Conservation (phyloP, 2,113 vertebrate species). For the Dolichallabes microphthalmus region DNA sequence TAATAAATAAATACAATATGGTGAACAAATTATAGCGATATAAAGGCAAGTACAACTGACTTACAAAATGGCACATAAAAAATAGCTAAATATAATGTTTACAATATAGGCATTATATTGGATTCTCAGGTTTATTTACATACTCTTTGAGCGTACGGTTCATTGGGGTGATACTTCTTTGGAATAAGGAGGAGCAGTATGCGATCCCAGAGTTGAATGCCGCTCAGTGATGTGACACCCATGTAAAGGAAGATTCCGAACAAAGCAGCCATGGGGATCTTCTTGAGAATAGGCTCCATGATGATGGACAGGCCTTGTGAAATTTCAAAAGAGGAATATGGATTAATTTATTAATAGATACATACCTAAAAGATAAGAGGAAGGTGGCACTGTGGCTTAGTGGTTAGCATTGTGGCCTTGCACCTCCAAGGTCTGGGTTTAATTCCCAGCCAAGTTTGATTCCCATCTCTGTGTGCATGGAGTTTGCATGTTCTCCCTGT, state of each 20-base stretch:
- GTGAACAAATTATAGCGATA: background rate
- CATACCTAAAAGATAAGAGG: too few species aligned
- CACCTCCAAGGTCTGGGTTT: too few species aligned
- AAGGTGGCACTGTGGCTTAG: too few species aligned
- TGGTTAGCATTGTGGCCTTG: too few species aligned
- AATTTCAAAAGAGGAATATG: background rate
- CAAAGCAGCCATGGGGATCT: conserved; percentile 87
- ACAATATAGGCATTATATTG: background rate
- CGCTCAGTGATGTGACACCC: conserved; percentile 93
- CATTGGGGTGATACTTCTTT: conserved; percentile 86
- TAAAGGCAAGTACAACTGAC: background rate
- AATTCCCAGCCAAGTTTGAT: too few species aligned
- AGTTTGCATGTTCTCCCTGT: too few species aligned
- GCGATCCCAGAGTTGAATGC: conserved; percentile 94
- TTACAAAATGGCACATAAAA: background rate
- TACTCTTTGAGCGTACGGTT: conserved; percentile 85
- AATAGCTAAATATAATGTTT: background rate
- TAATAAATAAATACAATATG: background rate
- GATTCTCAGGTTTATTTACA: background rate
- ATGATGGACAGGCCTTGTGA: conserved; percentile 87
- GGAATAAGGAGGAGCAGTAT: conserved; percentile 86
- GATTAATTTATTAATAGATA: background rate
- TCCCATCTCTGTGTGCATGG: too few species aligned
- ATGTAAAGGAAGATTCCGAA: conserved; percentile 99
- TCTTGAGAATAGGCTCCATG: conserved; percentile 89